phyloP scores from a whole-genome alignment of 2,888 invertebrate species.

The Bellardia bayeri region DNA sequence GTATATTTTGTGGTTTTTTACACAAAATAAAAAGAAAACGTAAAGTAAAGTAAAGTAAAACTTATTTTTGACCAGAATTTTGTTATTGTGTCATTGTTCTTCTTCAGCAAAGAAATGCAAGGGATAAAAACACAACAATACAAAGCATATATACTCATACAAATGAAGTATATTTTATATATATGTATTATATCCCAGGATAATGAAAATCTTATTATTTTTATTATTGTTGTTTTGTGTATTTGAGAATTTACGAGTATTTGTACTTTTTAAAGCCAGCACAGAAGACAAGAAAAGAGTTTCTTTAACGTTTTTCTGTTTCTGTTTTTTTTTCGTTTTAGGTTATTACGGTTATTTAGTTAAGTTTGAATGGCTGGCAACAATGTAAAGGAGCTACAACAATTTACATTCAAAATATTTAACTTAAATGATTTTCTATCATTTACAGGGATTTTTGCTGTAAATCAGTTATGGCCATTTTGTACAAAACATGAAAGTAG shows the following conservation, averaged over 20 bases:
- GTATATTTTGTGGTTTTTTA: slow-evolving; percentile 59
- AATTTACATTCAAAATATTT: slow-evolving; percentile 59
- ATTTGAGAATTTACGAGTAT: slow-evolving; percentile 14
- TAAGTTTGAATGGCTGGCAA: slow-evolving; percentile 52
- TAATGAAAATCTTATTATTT: slow-evolving; percentile 55
- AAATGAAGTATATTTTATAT: not conserved
- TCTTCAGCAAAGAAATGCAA: slow-evolving; percentile 2
- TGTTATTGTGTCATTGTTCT: slow-evolving; percentile 7
- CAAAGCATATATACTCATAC: not conserved
- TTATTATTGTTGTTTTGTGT: slow-evolving; percentile 35
- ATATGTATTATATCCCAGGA: slow-evolving; percentile 44
- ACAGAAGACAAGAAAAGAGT: slow-evolving; percentile 26
- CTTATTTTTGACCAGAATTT: slow-evolving; percentile 50
- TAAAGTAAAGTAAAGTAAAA: slow-evolving; percentile 17
- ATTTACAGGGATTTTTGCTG: slow-evolving; percentile 40
- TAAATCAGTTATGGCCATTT: slow-evolving; percentile 37
- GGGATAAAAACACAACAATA: slow-evolving; percentile 24
- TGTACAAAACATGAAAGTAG: not conserved
- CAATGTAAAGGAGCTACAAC: slow-evolving; percentile 32
- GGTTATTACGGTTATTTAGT: slow-evolving; percentile 60
- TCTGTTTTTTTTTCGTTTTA: slow-evolving; percentile 6
- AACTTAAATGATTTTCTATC: slow-evolving; percentile 53
- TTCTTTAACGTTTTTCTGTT: slow-evolving; percentile 1
- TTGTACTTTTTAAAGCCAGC: slow-evolving; percentile 4
- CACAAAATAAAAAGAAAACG: not conserved